phyloP scores from a whole-genome alignment of 2,113 vertebrate genomes.

The Macquaria ambigua region DNA sequence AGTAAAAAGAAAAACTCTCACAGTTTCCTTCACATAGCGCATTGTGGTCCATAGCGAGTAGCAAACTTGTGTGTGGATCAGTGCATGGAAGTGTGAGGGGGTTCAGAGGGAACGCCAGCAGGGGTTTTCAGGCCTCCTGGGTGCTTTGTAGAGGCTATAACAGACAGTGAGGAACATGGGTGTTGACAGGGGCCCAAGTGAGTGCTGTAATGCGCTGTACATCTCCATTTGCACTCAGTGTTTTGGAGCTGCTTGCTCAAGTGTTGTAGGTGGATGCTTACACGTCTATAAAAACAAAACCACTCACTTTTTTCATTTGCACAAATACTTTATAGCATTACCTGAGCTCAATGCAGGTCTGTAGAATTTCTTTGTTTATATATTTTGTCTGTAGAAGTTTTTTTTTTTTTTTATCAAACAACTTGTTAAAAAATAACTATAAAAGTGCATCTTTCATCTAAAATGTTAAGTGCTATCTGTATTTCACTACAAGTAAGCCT shows the following conservation, averaged over 20 bases:
- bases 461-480: background rate
- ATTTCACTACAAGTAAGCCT: constrained; percentile 4
- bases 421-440: background rate
- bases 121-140: constrained; percentile 57
- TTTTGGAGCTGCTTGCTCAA: constrained; percentile 50
- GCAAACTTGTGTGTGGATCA: constrained; percentile 35
- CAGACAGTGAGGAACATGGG: constrained; percentile 80
- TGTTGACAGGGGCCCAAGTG: constrained; percentile 82
- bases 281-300: constrained; percentile 19
- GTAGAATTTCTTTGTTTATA: background rate
- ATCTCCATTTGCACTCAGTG: constrained; percentile 75
- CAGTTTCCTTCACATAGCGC: constrained; percentile 25
- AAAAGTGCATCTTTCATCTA: constrained; percentile 28
- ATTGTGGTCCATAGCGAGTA: constrained; percentile 19
- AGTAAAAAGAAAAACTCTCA: constrained; percentile 65
- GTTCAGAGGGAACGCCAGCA: constrained; percentile 45
- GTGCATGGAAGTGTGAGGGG: constrained; percentile 41
- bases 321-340: background rate
- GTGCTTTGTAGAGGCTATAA: constrained; percentile 66
- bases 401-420: constrained; percentile 5
- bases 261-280: constrained; percentile 33
- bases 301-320: background rate
- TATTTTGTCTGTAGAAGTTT: background rate
- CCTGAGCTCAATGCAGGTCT: background rate
- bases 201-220: constrained; percentile 78